These are phyloP conservation scores for Astreopora myriophthalma DNA, from an alignment of 64 coral and sea anemone genomes.

Conservation along the genomic window DNA sequence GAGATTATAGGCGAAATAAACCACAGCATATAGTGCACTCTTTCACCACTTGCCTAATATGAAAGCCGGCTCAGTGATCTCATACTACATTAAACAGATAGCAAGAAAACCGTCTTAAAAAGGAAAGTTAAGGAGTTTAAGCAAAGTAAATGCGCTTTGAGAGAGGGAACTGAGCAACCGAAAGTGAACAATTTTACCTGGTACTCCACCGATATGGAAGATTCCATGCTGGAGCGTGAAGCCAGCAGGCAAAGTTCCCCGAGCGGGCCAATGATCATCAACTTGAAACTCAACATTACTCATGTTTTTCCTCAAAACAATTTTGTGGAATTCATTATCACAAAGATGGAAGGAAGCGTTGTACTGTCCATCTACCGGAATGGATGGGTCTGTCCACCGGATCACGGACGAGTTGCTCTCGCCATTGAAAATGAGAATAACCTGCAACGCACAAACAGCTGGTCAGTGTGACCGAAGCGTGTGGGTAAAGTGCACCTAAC, in stretches of 20 bases:
- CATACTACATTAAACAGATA: too few species aligned
- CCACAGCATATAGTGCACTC: too few species aligned
- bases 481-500: neutral
- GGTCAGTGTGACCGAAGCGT: neutral
- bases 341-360: constrained; percentile 87
- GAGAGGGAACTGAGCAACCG: too few species aligned
- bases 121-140: too few species aligned
- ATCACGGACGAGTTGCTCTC: constrained; percentile 35
- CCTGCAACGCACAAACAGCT: constrained; percentile 35
- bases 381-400: constrained; percentile 74
- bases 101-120: too few species aligned
- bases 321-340: constrained; percentile 80
- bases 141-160: neutral
- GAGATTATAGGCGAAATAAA: too few species aligned
- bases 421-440: constrained; percentile 36
- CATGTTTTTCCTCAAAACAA: constrained; percentile 32
- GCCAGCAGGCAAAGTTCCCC: neutral
- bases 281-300: constrained; percentile 46
- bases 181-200: constrained; percentile 49
- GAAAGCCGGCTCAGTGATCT: too few species aligned
- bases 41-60: too few species aligned
- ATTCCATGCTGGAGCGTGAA: constrained; percentile 38
- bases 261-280: constrained; percentile 37
- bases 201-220: constrained; percentile 89
- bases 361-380: constrained; percentile 53